Percentiles rank a stretch among this genome's conserved stretches.
Conservation (phyloP, 2,113 vertebrate genomes). For the Heteronetta atricapilla region DNA sequence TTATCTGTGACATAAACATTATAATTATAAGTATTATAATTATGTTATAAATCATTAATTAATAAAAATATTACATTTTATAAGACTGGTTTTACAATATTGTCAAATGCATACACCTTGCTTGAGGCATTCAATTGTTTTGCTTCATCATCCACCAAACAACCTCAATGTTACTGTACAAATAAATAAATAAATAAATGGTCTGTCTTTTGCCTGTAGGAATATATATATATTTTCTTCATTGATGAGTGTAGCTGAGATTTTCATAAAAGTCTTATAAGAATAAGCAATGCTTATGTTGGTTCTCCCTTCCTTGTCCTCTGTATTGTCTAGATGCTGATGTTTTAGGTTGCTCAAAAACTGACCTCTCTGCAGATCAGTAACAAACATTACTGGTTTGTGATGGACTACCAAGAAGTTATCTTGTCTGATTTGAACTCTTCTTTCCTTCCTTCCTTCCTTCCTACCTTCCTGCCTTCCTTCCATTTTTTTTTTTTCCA, state of each 20-base stretch:
- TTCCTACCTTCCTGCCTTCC: no score
- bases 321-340: accelerated
- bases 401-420: not conserved
- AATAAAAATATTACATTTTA: not conserved
- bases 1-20: not conserved
- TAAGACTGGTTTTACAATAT: not conserved
- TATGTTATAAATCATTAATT: conserved; percentile 12
- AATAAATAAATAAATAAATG: not conserved
- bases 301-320: not conserved
- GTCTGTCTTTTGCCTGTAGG: not conserved
- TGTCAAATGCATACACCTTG: not conserved
- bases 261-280: not conserved
- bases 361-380: not conserved
- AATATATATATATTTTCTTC: not conserved
- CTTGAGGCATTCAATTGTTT: not conserved
- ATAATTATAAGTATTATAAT: not conserved
- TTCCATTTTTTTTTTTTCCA: no score
- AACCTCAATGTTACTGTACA: not conserved
- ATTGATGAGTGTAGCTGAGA: not conserved
- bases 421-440: not conserved
- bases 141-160: not conserved
- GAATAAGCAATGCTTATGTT: not conserved
- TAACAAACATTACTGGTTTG: accelerated
- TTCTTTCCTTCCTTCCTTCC: not conserved
- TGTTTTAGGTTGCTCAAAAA: not conserved